Evolutionary conservation across 2,888 invertebrate genomes (phyloP).

Genomic region (Epirrhoe alternata): DNA sequence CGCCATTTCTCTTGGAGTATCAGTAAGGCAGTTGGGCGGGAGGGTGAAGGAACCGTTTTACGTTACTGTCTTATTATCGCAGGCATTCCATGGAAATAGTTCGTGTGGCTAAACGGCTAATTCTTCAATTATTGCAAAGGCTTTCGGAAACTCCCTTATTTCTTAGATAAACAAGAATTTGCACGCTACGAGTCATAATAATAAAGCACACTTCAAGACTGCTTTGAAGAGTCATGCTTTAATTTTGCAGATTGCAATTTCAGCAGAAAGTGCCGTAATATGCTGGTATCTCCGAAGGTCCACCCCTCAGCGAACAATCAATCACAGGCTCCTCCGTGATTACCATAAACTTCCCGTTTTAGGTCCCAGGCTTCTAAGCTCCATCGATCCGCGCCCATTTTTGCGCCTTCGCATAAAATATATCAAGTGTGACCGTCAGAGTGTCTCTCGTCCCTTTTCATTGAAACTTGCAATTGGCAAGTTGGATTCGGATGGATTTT

Average conservation of each 20-base stretch:
- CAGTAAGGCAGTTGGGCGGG: slow-evolving; percentile 56
- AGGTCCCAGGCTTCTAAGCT: slow-evolving; percentile 77
- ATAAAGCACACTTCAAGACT: background rate
- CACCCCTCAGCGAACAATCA: slow-evolving; percentile 74
- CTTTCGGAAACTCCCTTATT: background rate
- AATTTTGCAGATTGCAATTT: slow-evolving; percentile 20
- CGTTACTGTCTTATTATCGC: slow-evolving; percentile 29
- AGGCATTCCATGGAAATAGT: slow-evolving; percentile 19
- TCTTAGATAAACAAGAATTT: slow-evolving; percentile 3
- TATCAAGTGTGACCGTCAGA: slow-evolving; percentile 59
- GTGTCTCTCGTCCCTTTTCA: slow-evolving; percentile 70
- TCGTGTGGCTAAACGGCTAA: slow-evolving; percentile 5
- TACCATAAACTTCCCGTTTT: slow-evolving; percentile 84
- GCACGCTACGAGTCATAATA: background rate
- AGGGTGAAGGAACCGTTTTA: slow-evolving; percentile 51
- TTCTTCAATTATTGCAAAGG: slow-evolving; percentile 2
- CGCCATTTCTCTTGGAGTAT: slow-evolving; percentile 80
- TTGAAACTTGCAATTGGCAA: slow-evolving; percentile 78
- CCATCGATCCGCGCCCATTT: slow-evolving; percentile 79
- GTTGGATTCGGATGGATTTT: slow-evolving; percentile 70
- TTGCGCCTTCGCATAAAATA: slow-evolving; percentile 67
- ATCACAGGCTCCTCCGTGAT: slow-evolving; percentile 79
- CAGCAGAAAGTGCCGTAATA: slow-evolving; percentile 16
- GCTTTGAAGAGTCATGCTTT: slow-evolving; percentile 8
- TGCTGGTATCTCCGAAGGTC: slow-evolving; percentile 43